Percentiles rank a stretch among this genome's conserved stretches.
These are phyloP conservation scores for Drosophila gunungcola DNA, from an alignment of 1,140 invertebrate genomes.

Conservation along the genomic window DNA sequence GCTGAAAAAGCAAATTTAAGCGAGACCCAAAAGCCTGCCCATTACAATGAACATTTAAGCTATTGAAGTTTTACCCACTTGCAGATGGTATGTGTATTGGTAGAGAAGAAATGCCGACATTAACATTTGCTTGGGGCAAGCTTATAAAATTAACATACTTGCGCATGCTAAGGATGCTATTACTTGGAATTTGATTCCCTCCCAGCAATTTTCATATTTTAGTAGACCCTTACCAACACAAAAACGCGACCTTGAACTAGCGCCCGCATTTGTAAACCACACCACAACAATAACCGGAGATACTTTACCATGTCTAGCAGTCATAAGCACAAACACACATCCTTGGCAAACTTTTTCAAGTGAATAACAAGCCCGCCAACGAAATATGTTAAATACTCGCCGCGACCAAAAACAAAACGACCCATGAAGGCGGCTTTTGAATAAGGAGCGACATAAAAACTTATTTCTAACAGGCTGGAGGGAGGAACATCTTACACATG, in stretches of 20 bases:
- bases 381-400: slow-evolving; percentile 64
- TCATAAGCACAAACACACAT: slow-evolving; percentile 47
- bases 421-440: slow-evolving; percentile 32
- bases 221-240: slow-evolving; percentile 14
- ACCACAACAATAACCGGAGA: slow-evolving; percentile 21
- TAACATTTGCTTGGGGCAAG: slow-evolving; percentile 13
- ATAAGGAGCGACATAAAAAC: slow-evolving; percentile 44
- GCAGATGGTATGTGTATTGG: slow-evolving; percentile 2
- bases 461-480: slow-evolving; percentile 33
- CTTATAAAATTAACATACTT: slow-evolving; percentile 43
- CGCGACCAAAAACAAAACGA: slow-evolving; percentile 30
- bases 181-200: slow-evolving; percentile 35
- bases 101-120: slow-evolving; percentile 16
- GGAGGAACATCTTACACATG: neutral
- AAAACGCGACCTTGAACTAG: slow-evolving; percentile 39
- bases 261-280: neutral
- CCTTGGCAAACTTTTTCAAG: slow-evolving; percentile 62
- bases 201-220: slow-evolving; percentile 45
- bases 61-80: neutral
- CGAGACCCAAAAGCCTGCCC: neutral
- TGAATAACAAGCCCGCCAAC: slow-evolving; percentile 43
- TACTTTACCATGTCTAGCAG: slow-evolving; percentile 20
- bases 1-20: neutral
- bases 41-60: neutral
- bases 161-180: slow-evolving; percentile 38